phyloP scores from a whole-genome alignment of 1,140 invertebrate species.

The Bombus ignitus region DNA sequence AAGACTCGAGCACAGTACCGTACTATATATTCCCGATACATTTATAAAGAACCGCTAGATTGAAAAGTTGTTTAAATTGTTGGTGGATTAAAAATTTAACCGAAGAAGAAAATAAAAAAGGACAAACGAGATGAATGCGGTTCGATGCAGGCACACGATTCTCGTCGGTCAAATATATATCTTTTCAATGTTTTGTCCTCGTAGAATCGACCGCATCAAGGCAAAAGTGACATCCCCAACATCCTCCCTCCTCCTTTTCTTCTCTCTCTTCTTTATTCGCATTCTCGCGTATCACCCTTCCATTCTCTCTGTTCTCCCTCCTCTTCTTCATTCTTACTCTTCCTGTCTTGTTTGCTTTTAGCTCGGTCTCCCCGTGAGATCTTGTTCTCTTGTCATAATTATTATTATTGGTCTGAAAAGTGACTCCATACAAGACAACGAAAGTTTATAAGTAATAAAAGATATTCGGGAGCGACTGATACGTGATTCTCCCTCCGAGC shows the following conservation, averaged over 20 bases:
- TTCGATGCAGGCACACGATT: neutral
- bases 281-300: constrained; percentile 19
- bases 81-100: neutral
- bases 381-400: too few relatives aligned
- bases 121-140: neutral
- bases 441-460: constrained; percentile 73
- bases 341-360: constrained; percentile 58
- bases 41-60: neutral
- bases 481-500: constrained; percentile 18
- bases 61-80: neutral
- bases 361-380: too few relatives aligned
- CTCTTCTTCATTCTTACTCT: constrained; percentile 42
- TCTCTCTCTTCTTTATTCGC: constrained; percentile 35
- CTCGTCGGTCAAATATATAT: neutral
- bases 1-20: too few relatives aligned
- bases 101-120: neutral
- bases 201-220: neutral
- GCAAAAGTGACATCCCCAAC: constrained; percentile 20
- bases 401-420: too few relatives aligned
- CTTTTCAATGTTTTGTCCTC: neutral
- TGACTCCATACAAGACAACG: constrained; percentile 34
- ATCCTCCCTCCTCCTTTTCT: neutral
- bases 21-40: too few relatives aligned
- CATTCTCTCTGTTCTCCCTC: constrained; percentile 25
- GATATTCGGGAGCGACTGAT: constrained; percentile 33